Evolutionary conservation across 2,113 vertebrate species (phyloP).

Genomic region (Pitta sordida): DNA sequence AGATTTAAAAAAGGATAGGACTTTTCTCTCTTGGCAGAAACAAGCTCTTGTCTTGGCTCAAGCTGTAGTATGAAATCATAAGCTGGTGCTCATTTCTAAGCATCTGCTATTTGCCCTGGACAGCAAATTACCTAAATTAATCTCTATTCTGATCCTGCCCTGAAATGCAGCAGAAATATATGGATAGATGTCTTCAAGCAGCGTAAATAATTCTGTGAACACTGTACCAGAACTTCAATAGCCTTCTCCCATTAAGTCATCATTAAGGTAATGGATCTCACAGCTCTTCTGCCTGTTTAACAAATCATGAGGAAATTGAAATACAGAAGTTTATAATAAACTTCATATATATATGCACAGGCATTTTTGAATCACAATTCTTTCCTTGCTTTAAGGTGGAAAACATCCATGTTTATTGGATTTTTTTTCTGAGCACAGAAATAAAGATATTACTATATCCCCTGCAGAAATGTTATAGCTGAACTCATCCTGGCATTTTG

Average conservation of each 20-base stretch:
- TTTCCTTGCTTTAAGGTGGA: background rate
- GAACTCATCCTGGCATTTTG: background rate
- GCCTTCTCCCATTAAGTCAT: background rate
- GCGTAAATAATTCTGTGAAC: background rate
- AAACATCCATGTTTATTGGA: background rate
- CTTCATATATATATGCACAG: background rate
- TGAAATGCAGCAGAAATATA: background rate
- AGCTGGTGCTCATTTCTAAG: background rate
- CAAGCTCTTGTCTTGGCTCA: background rate
- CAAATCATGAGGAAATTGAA: background rate
- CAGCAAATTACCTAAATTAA: slow-evolving; percentile 25
- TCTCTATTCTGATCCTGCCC: slow-evolving; percentile 3
- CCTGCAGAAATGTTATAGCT: background rate
- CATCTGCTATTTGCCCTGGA: background rate
- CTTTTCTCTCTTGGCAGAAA: background rate
- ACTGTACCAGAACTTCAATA: background rate
- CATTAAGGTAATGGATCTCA: background rate
- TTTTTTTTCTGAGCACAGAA: background rate
- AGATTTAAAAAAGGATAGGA: background rate
- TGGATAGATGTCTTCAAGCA: background rate
- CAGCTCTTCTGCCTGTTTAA: background rate
- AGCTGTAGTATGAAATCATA: background rate
- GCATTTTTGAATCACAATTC: background rate
- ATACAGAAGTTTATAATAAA: background rate
- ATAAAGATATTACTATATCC: background rate